Base-by-base conservation (phyloP, 2,113 vertebrate species). In the Lethenteron camtschaticum region DNA sequence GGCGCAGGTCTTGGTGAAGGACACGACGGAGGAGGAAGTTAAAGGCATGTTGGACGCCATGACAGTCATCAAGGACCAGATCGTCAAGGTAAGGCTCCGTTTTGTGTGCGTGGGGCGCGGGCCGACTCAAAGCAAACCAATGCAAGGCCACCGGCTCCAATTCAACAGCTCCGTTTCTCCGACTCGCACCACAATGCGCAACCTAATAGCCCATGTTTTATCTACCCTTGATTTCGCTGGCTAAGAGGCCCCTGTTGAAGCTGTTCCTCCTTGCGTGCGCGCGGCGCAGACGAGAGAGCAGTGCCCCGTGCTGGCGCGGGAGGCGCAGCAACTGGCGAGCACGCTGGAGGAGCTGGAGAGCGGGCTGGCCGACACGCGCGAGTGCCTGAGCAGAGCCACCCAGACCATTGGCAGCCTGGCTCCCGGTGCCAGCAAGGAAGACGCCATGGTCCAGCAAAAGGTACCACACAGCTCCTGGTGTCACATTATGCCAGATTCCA, bases 311-410 rank as follows among this genome's bases (percentile, higher is more conserved):
- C 75, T 90, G 55, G 77, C 88, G 9, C 82, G 78, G 77, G 90
- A 96, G 76, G 83, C 86, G 73, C 87, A 86, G 24, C 79, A 76
- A 68, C 78, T 96, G 55, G 75, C 85, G 56, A 75, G 82, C 2
- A 82, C 85, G 0, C 72, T 96, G 78, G 89, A 95, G 76, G 91
- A 95, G 75, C 78, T 88, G 74, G 94, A 96, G 77, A 86, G 84
- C 73, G 87, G 95, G 77, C 84, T 89, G 74, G 85, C 80, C 1
- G 75, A 78, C 69, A 92, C 95, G 74, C 89, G 92, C 76, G 86
- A 95, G 71, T 84, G 82, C 20, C 81, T 89, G 71, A 87, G 87
- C 75, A 84, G 83, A 57, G 81, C 88, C 66, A 81, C 81, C 73
- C 83, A 81, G 75, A 86, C 87, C n/a, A 81, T 86, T n/a, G 78